Evolutionary conservation across 2,888 invertebrate species (phyloP).

Genomic region (Allolobophora icterica): DNA sequence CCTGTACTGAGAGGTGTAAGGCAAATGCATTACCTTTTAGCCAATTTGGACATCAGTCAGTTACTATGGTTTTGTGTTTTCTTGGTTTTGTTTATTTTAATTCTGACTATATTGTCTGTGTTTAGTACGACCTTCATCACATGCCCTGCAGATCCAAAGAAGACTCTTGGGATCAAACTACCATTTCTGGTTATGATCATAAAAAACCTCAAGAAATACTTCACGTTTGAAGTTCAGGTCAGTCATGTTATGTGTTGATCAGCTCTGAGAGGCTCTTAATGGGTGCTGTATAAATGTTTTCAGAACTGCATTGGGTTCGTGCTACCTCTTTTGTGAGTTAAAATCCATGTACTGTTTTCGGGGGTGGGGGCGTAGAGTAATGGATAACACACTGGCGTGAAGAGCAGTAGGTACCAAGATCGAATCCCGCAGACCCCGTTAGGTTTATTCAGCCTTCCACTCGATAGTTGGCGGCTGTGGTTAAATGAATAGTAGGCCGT

Average conservation of each 20-base stretch:
- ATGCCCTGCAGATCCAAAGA: conserved; percentile 85
- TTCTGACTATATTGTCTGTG: conserved; percentile 34
- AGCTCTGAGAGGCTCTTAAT: neutral
- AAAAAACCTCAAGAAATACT: conserved; percentile 91
- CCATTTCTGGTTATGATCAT: conserved; percentile 92
- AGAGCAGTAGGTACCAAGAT: no score
- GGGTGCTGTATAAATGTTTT: no score
- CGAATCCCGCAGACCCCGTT: no score
- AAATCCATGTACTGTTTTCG: no score
- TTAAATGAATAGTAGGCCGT: no score
- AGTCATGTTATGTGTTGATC: conserved; percentile 51
- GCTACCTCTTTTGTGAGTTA: no score
- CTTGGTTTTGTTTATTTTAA: neutral
- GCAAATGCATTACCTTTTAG: neutral
- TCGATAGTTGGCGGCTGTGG: no score
- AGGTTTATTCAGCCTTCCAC: no score
- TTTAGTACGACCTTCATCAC: conserved; percentile 86
- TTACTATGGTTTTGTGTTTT: neutral
- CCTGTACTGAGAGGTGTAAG: neutral
- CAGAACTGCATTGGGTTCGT: no score
- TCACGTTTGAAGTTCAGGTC: conserved; percentile 94
- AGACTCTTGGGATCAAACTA: conserved; percentile 87
- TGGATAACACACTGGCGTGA: no score
- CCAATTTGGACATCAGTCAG: neutral
- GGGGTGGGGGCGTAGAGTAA: no score